Conservation (phyloP, 2,797 vertebrate genomes). For the Lithobates sylvaticus region DNA sequence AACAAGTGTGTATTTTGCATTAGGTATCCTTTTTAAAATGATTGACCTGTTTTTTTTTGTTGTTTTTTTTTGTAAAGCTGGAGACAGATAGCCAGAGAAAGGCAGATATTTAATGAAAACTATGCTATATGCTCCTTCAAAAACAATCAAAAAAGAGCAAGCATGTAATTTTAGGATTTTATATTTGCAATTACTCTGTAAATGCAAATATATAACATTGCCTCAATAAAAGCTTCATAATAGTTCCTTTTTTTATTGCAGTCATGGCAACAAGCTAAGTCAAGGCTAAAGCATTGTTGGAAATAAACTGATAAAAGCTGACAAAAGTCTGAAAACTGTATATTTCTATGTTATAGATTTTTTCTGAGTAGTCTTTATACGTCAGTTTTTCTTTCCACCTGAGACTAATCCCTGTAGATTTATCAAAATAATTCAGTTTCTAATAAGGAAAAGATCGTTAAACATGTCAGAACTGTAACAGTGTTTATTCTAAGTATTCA, state of each 20-base stretch:
- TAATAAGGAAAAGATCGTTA: neutral
- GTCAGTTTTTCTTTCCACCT: neutral
- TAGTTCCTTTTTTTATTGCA: constrained; percentile 8
- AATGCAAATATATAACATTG: constrained; percentile 18
- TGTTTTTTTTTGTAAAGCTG: too few species aligned
- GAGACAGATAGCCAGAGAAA: neutral
- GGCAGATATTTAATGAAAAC: neutral
- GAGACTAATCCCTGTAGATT: neutral
- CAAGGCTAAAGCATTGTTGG: constrained; percentile 3
- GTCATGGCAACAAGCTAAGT: constrained; percentile 13
- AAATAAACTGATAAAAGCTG: neutral
- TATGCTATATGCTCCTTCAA: neutral
- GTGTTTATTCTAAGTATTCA: neutral
- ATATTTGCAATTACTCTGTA: neutral
- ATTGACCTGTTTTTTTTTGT: too few species aligned
- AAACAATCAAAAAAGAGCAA: neutral
- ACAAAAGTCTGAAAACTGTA: constrained; percentile 3
- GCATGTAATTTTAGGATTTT: neutral
- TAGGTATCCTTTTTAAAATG: too few species aligned
- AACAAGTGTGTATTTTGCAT: too few species aligned
- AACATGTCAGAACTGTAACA: neutral
- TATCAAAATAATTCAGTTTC: neutral
- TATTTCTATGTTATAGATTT: neutral
- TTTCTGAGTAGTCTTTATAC: neutral
- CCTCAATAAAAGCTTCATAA: constrained; percentile 8